Evolutionary conservation across 2,113 vertebrate species (phyloP), one percentile per base, ranked within the genome.

Genomic region (Tragelaphus strepsiceros): DNA sequence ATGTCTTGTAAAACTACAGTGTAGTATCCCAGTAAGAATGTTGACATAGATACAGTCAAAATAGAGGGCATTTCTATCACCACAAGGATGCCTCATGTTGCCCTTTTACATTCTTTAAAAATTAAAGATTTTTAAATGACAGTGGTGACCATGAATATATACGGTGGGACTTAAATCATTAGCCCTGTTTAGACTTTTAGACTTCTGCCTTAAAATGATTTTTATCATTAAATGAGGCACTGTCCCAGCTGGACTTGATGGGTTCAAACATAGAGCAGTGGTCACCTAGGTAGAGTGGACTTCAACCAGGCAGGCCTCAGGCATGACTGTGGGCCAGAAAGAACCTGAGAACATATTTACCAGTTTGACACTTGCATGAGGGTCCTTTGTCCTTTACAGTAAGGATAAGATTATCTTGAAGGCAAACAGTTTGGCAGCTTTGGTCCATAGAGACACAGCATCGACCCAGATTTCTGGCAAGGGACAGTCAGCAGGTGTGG

Each of bases 81-180:
- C 30, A 2, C 24, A 28, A 54, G 32, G 10, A 32, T 43, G 21
- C 30, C 32, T 87, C 21, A 2, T 17, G n/a, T 61, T 95, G n/a
- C 58, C 77, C 87, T 97, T 94, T 92, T 90, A 35, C 53, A 35
- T 90, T 94, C 93, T 94, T 89, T 77, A 92, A 92, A 90, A 77
- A 62, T 81, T 83, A 95, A 94, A 92, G 77, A 39, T 86, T 83
- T 96, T 90, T 43, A 85, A 90, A 90, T 84, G 90, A 62, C 94
- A 71, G 96, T 11, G 8, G 77, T 98, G 91, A 80, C 56, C 95
- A 46, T 88, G 88, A 93, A 88, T 93, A 87, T 67, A 88, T 93
- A 87, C 62, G 9, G 12, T 61, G 77, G 46, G n/a, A 17, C 58
- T 93, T 49, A 43, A 46, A 8, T 74, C 80, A 80, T 64, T 71